phyloP scores from a whole-genome alignment of 64 coral and sea anemone genomes.

The Stylophora pistillata region DNA sequence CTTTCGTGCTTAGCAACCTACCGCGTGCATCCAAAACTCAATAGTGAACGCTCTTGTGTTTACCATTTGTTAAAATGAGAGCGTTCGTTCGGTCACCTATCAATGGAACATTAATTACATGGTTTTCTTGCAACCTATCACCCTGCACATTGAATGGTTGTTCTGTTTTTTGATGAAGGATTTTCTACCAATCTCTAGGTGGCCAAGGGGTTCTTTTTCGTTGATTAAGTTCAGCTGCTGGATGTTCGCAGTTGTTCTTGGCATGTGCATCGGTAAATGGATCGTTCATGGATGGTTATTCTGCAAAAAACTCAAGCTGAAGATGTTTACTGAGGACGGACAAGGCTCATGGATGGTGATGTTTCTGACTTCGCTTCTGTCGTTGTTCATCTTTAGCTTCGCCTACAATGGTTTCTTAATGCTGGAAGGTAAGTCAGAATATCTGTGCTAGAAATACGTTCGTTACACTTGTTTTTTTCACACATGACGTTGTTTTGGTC shows the following conservation, averaged over 20 bases:
- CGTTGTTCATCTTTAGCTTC: constrained; percentile 77
- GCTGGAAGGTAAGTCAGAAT: constrained; percentile 48
- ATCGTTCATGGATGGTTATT: constrained; percentile 79
- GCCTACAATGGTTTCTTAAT: constrained; percentile 69
- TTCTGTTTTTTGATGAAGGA: neutral
- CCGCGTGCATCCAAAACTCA: no score
- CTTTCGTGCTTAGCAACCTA: no score
- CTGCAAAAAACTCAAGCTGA: constrained; percentile 78
- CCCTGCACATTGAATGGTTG: no score
- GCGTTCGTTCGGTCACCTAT: no score
- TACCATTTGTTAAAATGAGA: no score
- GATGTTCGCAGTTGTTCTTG: constrained; percentile 65
- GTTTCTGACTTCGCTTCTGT: constrained; percentile 76
- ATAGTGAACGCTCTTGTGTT: no score
- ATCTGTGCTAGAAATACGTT: neutral
- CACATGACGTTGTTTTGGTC: neutral
- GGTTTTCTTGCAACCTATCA: no score
- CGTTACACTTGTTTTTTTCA: neutral
- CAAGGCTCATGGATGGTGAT: constrained; percentile 95
- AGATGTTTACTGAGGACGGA: constrained; percentile 87
- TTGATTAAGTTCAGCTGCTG: constrained; percentile 71
- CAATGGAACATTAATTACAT: no score
- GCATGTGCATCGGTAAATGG: constrained; percentile 75
- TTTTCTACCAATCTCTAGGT: constrained; percentile 27
- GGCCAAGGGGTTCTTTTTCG: constrained; percentile 65